These are phyloP conservation scores for Drosophila suboccidentalis DNA, from an alignment of 2,888 invertebrate genomes.

Conservation along the genomic window DNA sequence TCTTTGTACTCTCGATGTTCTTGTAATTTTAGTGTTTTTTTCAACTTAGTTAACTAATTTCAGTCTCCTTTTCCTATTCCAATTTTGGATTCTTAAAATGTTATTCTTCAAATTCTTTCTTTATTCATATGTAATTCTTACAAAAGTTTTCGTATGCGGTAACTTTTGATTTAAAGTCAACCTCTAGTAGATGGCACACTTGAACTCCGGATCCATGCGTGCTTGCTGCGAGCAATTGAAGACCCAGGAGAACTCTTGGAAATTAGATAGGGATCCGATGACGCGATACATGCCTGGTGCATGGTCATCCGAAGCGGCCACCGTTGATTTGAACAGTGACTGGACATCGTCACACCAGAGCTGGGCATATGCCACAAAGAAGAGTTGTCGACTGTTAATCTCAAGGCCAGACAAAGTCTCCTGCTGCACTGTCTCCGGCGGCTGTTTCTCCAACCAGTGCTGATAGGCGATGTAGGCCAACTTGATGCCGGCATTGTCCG, in stretches of 20 bases:
- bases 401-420: constrained; percentile 71
- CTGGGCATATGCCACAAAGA: constrained; percentile 82
- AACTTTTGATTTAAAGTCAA: background rate
- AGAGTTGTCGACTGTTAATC: constrained; percentile 75
- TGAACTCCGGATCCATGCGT: constrained; percentile 82
- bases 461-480: constrained; percentile 82
- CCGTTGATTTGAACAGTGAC: constrained; percentile 45
- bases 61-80: too few species aligned
- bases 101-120: background rate
- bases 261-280: constrained; percentile 82
- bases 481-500: constrained; percentile 83
- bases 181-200: constrained; percentile 80
- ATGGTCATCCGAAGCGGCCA: constrained; percentile 59
- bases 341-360: constrained; percentile 81
- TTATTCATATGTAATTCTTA: background rate
- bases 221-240: constrained; percentile 76
- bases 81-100: too few species aligned
- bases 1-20: too few species aligned
- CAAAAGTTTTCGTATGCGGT: background rate
- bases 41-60: too few species aligned
- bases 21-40: too few species aligned
- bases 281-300: constrained; percentile 79
- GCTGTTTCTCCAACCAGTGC: constrained; percentile 68
- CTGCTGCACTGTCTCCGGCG: constrained; percentile 42
- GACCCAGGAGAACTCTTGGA: constrained; percentile 83